Percentiles rank a stretch among this genome's conserved stretches.
Evolutionary conservation across 1,140 invertebrate species (phyloP).

Genomic region (Rhynchophorus ferrugineus): DNA sequence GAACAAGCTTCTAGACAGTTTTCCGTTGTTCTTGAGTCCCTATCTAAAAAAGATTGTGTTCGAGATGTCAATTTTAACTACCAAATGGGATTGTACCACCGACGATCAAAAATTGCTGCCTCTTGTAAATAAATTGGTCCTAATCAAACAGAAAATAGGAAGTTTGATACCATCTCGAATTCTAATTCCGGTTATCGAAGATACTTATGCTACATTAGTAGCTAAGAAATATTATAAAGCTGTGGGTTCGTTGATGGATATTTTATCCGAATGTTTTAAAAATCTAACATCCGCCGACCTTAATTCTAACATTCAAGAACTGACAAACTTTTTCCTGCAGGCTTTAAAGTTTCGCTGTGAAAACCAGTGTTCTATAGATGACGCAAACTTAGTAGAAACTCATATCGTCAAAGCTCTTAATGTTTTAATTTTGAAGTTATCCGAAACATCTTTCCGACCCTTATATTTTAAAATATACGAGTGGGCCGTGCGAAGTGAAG

Average conservation of each 20-base stretch:
- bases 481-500: constrained; percentile 61
- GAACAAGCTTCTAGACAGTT: constrained; percentile 70
- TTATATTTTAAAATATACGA: constrained; percentile 80
- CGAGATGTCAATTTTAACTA: constrained; percentile 52
- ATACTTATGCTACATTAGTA: constrained; percentile 57
- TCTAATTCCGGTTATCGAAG: constrained; percentile 64
- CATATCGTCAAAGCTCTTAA: constrained; percentile 67
- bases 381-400: constrained; percentile 53
- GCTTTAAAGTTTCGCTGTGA: constrained; percentile 63
- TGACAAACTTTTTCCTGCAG: constrained; percentile 67
- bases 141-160: constrained; percentile 61
- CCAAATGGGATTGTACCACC: constrained; percentile 40
- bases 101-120: constrained; percentile 47
- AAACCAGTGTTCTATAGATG: constrained; percentile 37
- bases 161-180: constrained; percentile 62
- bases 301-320: constrained; percentile 51
- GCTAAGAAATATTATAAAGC: constrained; percentile 51
- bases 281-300: constrained; percentile 53
- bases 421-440: constrained; percentile 75
- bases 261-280: constrained; percentile 63
- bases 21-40: constrained; percentile 74
- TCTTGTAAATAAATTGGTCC: constrained; percentile 50
- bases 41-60: constrained; percentile 70
- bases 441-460: constrained; percentile 78
- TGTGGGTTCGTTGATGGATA: constrained; percentile 62